Evolutionary conservation across 2,888 invertebrate species (phyloP), one percentile per base, ranked within the genome.

Genomic region (Notodonta dromedarius): DNA sequence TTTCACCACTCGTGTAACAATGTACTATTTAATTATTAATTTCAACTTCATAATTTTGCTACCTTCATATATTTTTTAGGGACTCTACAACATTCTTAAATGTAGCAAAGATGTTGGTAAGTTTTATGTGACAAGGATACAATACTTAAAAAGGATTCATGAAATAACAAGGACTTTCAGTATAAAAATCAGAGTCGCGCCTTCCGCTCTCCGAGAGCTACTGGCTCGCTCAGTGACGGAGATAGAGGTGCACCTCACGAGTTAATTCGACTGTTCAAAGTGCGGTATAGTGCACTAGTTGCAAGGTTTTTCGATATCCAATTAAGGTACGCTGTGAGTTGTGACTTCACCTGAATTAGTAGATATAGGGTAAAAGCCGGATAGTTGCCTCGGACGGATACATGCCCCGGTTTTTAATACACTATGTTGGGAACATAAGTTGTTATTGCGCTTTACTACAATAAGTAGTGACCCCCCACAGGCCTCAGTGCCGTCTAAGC

Each of bases 181-280:
- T 68, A 60, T 63, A 64, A 69, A 72, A 74, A 67, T 70, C 65
- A 63, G 66, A 70, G 70, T 67, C 62, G 58, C 62, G 64, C 62
- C 62, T 60, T 50, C 59, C 65, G 66, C 58, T 69, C 66, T 63
- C 67, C 69, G 39, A 69, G 65, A 75, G 68, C 67, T 75, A 73
- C 61, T 75, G 74, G 73, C 62, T 72, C 65, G 64, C 55, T 59
- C 61, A 58, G 70, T 70, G 75, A 72, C 70, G 70, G 73, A 75
- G 73, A 74, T 74, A 74, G 75, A 68, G 54, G 50, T 57, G 51
- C 66, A 74, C 65, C 60, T 65, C 67, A 65, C 62, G 75, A 68
- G 66, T 75, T 75, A 69, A 67, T 75, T 73, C 70, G 70, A 60
- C 62, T 67, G 73, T 65, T 48, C 61, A 72, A 75, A 74, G 75